These are phyloP conservation scores for Stichodactyla mertensii DNA, from an alignment of 64 coral and sea anemone genomes.

Conservation along the genomic window DNA sequence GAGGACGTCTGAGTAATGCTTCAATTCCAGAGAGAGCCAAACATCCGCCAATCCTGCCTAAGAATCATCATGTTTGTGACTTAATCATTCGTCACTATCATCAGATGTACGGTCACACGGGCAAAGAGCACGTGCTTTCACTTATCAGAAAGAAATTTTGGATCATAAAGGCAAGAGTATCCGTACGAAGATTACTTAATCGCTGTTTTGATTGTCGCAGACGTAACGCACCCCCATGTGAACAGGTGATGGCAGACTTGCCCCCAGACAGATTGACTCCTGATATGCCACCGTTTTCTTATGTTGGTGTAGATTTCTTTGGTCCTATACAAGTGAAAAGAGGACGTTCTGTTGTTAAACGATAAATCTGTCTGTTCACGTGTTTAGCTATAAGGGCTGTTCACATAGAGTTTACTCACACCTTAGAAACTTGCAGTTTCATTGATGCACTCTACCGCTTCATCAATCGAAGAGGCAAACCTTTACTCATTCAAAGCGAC, in stretches of 20 bases:
- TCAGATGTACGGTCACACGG: background rate
- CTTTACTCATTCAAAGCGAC: background rate
- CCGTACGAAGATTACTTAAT: constrained; percentile 16
- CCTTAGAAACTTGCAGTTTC: background rate
- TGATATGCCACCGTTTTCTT: constrained; percentile 15
- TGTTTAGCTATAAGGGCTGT: background rate
- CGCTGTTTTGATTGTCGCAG: constrained; percentile 9
- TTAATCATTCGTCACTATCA: constrained; percentile 17
- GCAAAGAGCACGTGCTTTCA: constrained; percentile 9
- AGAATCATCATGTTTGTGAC: constrained; percentile 3
- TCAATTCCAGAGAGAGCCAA: background rate
- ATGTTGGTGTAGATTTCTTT: background rate
- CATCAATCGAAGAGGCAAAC: background rate
- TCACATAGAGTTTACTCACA: constrained; percentile 1
- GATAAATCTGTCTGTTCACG: constrained; percentile 12
- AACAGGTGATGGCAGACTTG: constrained; percentile 35
- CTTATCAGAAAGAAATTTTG: constrained; percentile 19
- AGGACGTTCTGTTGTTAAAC: constrained; percentile 24
- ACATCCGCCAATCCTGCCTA: background rate
- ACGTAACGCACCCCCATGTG: background rate
- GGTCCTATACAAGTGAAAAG: constrained; percentile 16
- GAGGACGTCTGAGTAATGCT: constrained; percentile 23
- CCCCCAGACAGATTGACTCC: constrained; percentile 6
- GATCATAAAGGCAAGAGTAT: constrained; percentile 20
- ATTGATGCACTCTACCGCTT: background rate